Conservation (phyloP, 1,140 invertebrate genomes). For the Dolichoris vasculosae region DNA sequence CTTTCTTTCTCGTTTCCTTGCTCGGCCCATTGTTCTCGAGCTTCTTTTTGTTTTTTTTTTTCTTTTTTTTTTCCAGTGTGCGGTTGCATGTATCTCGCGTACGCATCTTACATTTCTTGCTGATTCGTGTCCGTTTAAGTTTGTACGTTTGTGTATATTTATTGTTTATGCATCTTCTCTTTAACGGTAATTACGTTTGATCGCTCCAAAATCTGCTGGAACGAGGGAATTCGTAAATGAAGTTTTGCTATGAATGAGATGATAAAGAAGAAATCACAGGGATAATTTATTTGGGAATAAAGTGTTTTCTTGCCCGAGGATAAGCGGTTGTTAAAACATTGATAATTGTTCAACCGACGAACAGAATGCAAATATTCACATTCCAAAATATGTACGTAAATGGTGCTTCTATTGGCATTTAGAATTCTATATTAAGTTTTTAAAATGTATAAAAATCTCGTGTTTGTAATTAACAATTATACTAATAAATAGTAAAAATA, state of each 20-base stretch:
- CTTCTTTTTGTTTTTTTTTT: neutral
- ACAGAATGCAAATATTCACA: conserved; percentile 40
- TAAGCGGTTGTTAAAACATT: conserved; percentile 18
- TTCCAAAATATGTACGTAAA: conserved; percentile 45
- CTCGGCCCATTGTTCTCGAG: neutral
- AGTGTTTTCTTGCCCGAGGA: conserved; percentile 7
- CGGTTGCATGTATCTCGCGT: neutral
- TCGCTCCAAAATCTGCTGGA: neutral
- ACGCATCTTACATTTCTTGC: neutral
- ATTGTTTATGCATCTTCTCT: conserved; percentile 17
- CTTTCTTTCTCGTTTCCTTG: neutral
- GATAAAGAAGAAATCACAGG: neutral
- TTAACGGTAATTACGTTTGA: conserved; percentile 12
- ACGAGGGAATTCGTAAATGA: neutral
- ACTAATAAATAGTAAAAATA: neutral
- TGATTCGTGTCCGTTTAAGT: neutral
- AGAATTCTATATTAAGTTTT: neutral
- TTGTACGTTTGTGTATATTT: neutral
- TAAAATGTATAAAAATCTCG: neutral
- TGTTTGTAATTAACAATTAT: neutral
- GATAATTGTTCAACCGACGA: conserved; percentile 17
- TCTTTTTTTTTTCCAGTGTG: neutral
- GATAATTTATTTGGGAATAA: conserved; percentile 2
- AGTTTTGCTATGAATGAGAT: conserved; percentile 3
- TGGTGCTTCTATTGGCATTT: neutral